These are phyloP conservation scores for Acanthurus lineatus DNA, from an alignment of 2,797 vertebrate species.

Conservation along the genomic window DNA sequence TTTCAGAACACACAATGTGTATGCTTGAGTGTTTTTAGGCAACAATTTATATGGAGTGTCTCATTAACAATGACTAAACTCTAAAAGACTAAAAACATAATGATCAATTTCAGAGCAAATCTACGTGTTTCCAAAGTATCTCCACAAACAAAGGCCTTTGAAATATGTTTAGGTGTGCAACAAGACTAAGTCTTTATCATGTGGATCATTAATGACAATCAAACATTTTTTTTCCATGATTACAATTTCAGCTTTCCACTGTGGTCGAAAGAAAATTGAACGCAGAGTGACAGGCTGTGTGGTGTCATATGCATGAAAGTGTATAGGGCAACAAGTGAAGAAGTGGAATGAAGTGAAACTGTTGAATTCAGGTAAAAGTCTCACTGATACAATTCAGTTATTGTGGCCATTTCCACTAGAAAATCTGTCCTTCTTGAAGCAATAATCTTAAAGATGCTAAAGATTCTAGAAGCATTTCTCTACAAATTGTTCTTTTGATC, in stretches of 20 bases:
- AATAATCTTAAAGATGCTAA: not conserved
- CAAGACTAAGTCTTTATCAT: not conserved
- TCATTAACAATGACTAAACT: constrained; percentile 33
- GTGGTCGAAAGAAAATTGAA: not conserved
- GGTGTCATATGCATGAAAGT: not conserved
- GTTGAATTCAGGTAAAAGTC: not conserved
- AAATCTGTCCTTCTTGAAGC: not conserved
- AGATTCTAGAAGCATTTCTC: not conserved
- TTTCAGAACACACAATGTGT: constrained; percentile 7
- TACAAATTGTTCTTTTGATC: not conserved
- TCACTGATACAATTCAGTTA: not conserved
- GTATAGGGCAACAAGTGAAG: too few species aligned
- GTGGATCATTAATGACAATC: not conserved
- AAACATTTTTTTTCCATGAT: not conserved
- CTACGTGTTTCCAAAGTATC: too few species aligned
- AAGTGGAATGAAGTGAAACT: too few species aligned
- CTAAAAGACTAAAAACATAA: constrained; percentile 26
- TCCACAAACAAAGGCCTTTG: not conserved
- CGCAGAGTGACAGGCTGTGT: too few species aligned
- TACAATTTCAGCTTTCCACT: not conserved
- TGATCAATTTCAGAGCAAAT: constrained; percentile 20
- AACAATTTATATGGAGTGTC: constrained; percentile 46
- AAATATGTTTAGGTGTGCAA: not conserved
- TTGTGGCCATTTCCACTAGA: not conserved
- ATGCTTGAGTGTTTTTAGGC: constrained; percentile 14